These are phyloP conservation scores for Gobio occitaniae DNA, from an alignment of 2,797 vertebrate species.

Conservation along the genomic window DNA sequence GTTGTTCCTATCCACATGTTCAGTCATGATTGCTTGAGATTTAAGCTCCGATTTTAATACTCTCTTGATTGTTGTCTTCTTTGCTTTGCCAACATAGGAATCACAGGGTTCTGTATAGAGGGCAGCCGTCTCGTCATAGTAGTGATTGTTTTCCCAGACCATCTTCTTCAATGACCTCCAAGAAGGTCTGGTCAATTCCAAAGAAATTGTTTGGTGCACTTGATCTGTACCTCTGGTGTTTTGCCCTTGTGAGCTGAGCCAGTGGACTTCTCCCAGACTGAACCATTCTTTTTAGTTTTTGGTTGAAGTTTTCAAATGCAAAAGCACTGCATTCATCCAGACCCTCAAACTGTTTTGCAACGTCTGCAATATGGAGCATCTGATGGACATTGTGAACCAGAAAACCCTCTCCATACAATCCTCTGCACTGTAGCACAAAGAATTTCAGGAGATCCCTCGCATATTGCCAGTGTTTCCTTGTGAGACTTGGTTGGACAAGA, in stretches of 20 bases:
- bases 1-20: not conserved
- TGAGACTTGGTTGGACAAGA: not conserved
- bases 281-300: not conserved
- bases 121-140: not conserved
- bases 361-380: not conserved
- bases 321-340: constrained; percentile 1
- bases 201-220: not conserved
- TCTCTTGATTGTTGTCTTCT: not conserved
- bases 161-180: not conserved
- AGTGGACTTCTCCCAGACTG: not conserved
- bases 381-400: not conserved
- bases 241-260: not conserved
- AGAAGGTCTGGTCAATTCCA: constrained; percentile 5
- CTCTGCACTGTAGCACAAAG: not conserved
- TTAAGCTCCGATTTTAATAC: not conserved
- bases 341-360: not conserved
- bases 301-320: not conserved
- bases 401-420: not conserved
- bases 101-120: not conserved
- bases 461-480: not conserved
- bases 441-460: not conserved
- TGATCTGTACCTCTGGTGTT: not conserved
- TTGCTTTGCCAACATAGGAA: not conserved
- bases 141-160: not conserved
- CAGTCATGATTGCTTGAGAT: not conserved